Conservation (phyloP, 2,113 vertebrate species). For the Parotia lawesii region DNA sequence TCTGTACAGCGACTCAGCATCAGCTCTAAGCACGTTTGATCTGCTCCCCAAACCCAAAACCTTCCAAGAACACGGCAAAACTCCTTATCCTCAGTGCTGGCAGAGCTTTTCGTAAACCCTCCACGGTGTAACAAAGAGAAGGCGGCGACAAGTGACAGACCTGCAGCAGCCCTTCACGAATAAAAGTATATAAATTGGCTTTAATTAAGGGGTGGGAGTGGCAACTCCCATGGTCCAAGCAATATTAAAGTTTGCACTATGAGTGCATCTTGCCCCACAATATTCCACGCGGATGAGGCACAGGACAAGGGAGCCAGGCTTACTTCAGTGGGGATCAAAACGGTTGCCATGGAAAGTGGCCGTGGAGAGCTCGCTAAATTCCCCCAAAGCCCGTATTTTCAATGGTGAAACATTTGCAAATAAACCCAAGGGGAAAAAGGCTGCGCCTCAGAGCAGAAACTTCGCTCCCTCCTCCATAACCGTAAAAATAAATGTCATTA, state of each 20-base stretch:
- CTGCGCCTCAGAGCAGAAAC: not conserved
- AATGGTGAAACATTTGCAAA: not conserved
- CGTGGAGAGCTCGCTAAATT: not conserved
- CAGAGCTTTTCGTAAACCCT: not conserved
- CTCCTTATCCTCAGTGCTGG: not conserved
- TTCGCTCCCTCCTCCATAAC: not conserved
- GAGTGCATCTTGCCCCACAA: not conserved
- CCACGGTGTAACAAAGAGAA: not conserved
- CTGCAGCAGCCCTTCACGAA: not conserved
- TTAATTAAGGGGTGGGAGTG: not conserved
- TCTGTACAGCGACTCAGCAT: not conserved
- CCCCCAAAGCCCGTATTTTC: not conserved
- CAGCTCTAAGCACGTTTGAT: not conserved
- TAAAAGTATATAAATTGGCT: not conserved
- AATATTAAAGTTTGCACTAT: not conserved
- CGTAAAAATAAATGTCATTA: conserved; percentile 60
- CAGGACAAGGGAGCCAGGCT: not conserved
- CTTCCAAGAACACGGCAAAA: not conserved
- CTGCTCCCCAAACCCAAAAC: not conserved
- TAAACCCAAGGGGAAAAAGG: not conserved
- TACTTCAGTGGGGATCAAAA: conserved; percentile 24
- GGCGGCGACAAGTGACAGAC: not conserved
- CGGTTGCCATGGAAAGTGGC: conserved; percentile 39
- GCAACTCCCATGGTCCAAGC: not conserved
- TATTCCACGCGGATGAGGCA: not conserved